Percentiles rank a stretch among this genome's conserved stretches.
These are phyloP conservation scores for Tamias sibiricus DNA, from an alignment of 2,113 vertebrate species.

Conservation along the genomic window DNA sequence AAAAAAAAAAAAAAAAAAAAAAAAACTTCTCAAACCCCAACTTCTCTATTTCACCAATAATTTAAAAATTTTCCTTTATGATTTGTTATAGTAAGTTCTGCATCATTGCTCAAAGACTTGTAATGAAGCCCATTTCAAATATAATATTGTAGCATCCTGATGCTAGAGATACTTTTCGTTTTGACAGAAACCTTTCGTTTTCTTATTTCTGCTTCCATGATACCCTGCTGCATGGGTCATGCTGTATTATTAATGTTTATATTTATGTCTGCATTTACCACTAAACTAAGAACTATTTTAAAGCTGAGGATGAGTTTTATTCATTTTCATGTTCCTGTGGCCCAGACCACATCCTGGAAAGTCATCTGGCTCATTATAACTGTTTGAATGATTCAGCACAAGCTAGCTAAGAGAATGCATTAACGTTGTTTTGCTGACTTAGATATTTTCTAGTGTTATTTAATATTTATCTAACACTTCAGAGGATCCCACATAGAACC, in stretches of 20 bases:
- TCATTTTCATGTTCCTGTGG: background rate
- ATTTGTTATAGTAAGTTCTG: background rate
- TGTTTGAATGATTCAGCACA: background rate
- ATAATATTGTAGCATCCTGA: background rate
- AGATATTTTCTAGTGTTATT: background rate
- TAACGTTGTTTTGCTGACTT: background rate
- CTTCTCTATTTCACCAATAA: background rate
- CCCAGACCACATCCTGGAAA: background rate
- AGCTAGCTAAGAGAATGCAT: background rate
- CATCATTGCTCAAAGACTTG: background rate
- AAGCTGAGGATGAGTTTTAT: background rate
- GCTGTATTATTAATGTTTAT: background rate
- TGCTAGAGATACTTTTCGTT: background rate
- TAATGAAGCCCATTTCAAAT: background rate
- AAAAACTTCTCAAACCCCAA: background rate
- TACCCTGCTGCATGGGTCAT: background rate
- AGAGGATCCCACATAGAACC: background rate
- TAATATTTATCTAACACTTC: background rate
- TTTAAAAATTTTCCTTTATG: background rate
- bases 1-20: slow-evolving; percentile 18
- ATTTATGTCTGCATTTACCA: background rate
- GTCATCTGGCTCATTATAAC: background rate
- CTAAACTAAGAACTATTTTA: background rate
- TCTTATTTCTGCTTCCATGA: background rate
- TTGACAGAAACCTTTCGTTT: background rate